Evolutionary conservation across 2,113 vertebrate genomes (phyloP), one percentile per base, ranked within the genome.

Genomic region (Labeo catla): DNA sequence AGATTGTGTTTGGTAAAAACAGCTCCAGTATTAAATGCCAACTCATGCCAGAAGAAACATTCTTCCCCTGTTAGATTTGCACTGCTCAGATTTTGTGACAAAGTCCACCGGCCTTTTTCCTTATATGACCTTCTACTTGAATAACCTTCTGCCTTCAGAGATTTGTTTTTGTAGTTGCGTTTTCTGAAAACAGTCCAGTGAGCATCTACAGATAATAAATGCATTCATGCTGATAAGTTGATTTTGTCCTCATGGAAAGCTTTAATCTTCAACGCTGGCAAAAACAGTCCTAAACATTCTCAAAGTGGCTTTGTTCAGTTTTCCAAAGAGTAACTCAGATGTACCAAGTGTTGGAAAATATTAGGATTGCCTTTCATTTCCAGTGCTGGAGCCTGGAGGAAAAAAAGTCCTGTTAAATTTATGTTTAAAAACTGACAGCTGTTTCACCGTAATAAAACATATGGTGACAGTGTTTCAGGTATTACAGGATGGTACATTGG

Each of bases 231-330:
- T 34, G 63, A 13, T 34, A 9, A 50, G 0, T 2, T 28, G 28
- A 28, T 49, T 43, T 49, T 45, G 34, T 19, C 10, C 10, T 11
- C n/a, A 65, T 73, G 70, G 39, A 72, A 45, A 43, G 8, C 36
- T 11, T 68, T 11, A 72, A 43, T n/a, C 68, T 9, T 73, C 9
- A 45, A 61, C 0, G 0, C 65, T 70, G 34, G 66, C 34, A 68
- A 68, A 68, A 68, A 68, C 15, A 39, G 34, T 16, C 65, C 11
- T 13, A 50, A 21, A 54, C 59, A 8, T 52, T 83, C 72, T 83
- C 45, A 83, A 47, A 78, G 73, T 77, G 61, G 61, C 36, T 77
- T 86, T 76, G 79, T 82, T 86, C 57, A 52, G 47, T 43, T 57
- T 83, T 77, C 8, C 81, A 23, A 81, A 6, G 4, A 61, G 16